phyloP scores from a whole-genome alignment of 2,888 invertebrate genomes.

The Apamea crenata region DNA sequence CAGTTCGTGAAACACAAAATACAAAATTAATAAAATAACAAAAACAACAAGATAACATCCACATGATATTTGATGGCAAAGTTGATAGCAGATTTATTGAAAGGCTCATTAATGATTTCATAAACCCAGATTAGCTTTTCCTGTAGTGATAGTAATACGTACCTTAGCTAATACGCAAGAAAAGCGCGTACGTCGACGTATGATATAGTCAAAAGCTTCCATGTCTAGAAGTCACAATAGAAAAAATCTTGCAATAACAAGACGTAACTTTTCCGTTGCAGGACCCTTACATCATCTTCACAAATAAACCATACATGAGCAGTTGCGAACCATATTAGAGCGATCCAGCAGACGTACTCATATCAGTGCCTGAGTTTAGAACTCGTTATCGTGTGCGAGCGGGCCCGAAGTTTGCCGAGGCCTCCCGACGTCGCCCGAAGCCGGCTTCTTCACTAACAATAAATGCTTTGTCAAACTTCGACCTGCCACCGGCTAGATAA shows the following conservation, averaged over 20 bases:
- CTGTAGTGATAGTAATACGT: background rate
- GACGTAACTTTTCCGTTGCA: background rate
- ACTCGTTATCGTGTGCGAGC: constrained; percentile 83
- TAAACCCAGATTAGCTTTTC: background rate
- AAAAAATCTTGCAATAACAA: background rate
- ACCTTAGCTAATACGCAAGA: background rate
- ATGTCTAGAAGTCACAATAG: background rate
- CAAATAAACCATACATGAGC: constrained; percentile 55
- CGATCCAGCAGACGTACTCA: constrained; percentile 57
- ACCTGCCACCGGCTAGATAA: constrained; percentile 76
- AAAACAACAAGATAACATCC: background rate
- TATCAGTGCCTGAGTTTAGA: constrained; percentile 75
- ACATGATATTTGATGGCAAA: background rate
- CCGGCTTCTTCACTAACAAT: constrained; percentile 82
- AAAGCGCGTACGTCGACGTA: background rate
- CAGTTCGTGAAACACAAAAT: no score
- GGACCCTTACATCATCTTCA: background rate
- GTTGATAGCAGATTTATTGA: background rate
- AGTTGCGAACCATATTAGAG: constrained; percentile 61
- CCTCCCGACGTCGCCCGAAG: constrained; percentile 64
- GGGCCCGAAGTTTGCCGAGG: constrained; percentile 66
- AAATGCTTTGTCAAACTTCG: constrained; percentile 87
- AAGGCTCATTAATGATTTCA: background rate
- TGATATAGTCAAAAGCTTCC: background rate
- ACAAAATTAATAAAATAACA: no score